Evolutionary conservation across 2,888 invertebrate genomes (phyloP).

Genomic region (Notodonta dromedarius): DNA sequence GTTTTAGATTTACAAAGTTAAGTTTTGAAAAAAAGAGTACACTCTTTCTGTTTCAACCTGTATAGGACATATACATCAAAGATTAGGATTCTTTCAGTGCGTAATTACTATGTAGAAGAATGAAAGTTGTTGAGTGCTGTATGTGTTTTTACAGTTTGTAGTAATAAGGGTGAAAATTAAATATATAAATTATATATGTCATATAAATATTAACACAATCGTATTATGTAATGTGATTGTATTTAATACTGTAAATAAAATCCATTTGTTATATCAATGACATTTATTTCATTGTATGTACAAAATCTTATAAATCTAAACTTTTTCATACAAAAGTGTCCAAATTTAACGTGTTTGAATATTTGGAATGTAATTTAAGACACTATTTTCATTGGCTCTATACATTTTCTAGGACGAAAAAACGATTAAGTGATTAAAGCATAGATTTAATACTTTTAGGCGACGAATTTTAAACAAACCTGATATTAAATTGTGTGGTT

Average conservation of each 20-base stretch:
- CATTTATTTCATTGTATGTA: conserved; percentile 84
- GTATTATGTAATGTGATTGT: conserved; percentile 5
- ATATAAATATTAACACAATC: neutral
- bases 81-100: no score
- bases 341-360: conserved; percentile 78
- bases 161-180: no score
- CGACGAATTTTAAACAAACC: conserved; percentile 43
- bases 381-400: conserved; percentile 79
- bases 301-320: conserved; percentile 83
- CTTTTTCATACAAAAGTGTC: conserved; percentile 82
- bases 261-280: conserved; percentile 71
- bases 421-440: conserved; percentile 69
- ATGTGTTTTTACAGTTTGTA: no score
- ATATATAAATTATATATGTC: neutral
- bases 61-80: no score
- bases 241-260: conserved; percentile 47
- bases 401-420: conserved; percentile 66
- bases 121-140: no score
- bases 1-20: no score
- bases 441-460: conserved; percentile 47
- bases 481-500: conserved; percentile 37
- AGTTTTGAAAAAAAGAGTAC: no score
- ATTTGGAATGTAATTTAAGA: conserved; percentile 82
- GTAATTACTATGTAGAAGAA: no score
- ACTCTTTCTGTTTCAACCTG: no score